Conservation (phyloP, 2,888 invertebrate genomes). For the Drosophila atripex region DNA sequence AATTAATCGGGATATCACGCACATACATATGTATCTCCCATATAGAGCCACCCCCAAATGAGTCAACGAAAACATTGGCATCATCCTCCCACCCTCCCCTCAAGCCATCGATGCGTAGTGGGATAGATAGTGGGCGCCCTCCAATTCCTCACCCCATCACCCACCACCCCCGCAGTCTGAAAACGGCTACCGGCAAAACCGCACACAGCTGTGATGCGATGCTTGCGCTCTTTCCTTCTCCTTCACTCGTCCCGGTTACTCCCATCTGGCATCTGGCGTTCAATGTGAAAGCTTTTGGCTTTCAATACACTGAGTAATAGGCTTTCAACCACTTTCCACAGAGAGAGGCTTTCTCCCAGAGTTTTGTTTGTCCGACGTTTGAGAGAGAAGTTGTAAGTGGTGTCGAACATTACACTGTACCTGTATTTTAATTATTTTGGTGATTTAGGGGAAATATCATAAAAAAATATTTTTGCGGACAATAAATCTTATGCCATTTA, state of each 20-base stretch:
- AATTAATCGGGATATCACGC: neutral
- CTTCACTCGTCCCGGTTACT: conserved; percentile 10
- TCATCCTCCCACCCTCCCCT: neutral
- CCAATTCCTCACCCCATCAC: neutral
- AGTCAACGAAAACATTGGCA: neutral
- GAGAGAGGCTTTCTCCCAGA: conserved; percentile 36
- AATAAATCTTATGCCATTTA: no score
- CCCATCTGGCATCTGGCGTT: conserved; percentile 20
- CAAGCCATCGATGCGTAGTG: conserved; percentile 7
- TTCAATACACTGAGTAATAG: conserved; percentile 30
- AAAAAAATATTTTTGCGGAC: no score
- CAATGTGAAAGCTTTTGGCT: conserved; percentile 34
- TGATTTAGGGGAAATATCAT: no score
- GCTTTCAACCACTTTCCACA: conserved; percentile 41
- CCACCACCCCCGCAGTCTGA: neutral
- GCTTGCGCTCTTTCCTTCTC: conserved; percentile 9
- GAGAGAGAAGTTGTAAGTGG: conserved; percentile 7
- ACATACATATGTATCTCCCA: neutral
- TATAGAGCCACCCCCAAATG: conserved; percentile 1
- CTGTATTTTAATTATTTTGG: neutral
- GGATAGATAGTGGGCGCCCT: conserved; percentile 5
- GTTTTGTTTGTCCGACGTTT: conserved; percentile 2
- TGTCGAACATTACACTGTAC: conserved; percentile 3
- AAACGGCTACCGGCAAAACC: conserved; percentile 60
- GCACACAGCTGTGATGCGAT: conserved; percentile 62